Conservation (phyloP, 2,113 vertebrate genomes). For the Romanogobio albipinnatus region DNA sequence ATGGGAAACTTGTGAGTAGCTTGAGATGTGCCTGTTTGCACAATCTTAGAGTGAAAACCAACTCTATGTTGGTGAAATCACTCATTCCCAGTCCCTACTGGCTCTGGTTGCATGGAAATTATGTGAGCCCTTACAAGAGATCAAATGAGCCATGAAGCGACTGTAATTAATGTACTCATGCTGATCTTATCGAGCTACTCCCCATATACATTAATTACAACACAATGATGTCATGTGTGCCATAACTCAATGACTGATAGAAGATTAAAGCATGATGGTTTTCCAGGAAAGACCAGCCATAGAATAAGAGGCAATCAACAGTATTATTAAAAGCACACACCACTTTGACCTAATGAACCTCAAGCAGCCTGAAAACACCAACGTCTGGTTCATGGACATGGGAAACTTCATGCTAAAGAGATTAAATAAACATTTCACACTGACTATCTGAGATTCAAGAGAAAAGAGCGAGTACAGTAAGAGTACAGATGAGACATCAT, state of each 20-base stretch:
- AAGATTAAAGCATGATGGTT: background rate
- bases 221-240: background rate
- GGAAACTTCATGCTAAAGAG: background rate
- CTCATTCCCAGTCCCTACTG: background rate
- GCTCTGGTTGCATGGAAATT: background rate
- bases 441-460: no score
- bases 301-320: background rate
- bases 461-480: no score
- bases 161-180: background rate
- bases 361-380: background rate
- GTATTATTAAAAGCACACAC: background rate
- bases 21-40: background rate
- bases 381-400: no score
- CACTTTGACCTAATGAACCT: background rate
- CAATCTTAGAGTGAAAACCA: background rate
- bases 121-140: background rate
- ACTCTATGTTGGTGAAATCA: no score
- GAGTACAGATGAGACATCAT: no score
- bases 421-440: background rate
- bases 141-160: background rate
- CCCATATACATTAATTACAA: background rate
- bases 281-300: background rate
- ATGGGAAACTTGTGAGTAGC: background rate
- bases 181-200: background rate
- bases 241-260: background rate